These are phyloP conservation scores for Acholoe squamosa DNA, from an alignment of 2,888 invertebrate species.

Conservation along the genomic window DNA sequence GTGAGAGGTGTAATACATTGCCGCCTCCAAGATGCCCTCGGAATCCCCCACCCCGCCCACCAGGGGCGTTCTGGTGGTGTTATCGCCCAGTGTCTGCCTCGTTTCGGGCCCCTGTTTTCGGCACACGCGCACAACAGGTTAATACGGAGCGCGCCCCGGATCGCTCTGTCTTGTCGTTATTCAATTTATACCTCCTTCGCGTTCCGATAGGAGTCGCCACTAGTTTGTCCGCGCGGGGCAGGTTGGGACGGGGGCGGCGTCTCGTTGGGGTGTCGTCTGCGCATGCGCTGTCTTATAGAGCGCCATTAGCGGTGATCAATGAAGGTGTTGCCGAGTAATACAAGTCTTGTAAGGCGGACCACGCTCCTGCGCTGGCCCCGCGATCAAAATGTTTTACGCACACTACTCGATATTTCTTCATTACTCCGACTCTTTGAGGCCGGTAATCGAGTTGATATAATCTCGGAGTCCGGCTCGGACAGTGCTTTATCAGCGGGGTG, in stretches of 20 bases:
- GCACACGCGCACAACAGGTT: constrained; percentile 46
- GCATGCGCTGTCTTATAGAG: constrained; percentile 54
- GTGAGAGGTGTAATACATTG: neutral
- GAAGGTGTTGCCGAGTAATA: constrained; percentile 54
- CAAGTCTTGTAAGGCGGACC: constrained; percentile 56
- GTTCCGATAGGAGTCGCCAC: constrained; percentile 48
- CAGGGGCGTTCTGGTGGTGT: neutral
- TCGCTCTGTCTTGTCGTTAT: constrained; percentile 60
- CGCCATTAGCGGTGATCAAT: constrained; percentile 59
- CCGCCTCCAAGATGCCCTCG: neutral
- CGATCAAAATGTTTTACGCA: constrained; percentile 60
- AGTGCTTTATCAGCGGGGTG: constrained; percentile 46
- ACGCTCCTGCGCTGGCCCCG: constrained; percentile 27
- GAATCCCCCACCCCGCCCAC: neutral
- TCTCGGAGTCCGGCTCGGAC: constrained; percentile 48
- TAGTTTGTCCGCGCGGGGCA: constrained; percentile 14
- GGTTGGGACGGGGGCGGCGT: neutral
- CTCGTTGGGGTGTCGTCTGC: neutral
- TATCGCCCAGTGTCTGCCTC: neutral
- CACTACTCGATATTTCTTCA: constrained; percentile 62
- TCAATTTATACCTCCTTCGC: constrained; percentile 59
- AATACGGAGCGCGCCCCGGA: constrained; percentile 34
- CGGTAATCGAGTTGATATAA: constrained; percentile 61
- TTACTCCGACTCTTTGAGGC: constrained; percentile 52
- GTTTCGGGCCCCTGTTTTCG: constrained; percentile 13